phyloP scores from a whole-genome alignment of 2,113 vertebrate genomes.

The Speoplatyrhinus poulsoni region DNA sequence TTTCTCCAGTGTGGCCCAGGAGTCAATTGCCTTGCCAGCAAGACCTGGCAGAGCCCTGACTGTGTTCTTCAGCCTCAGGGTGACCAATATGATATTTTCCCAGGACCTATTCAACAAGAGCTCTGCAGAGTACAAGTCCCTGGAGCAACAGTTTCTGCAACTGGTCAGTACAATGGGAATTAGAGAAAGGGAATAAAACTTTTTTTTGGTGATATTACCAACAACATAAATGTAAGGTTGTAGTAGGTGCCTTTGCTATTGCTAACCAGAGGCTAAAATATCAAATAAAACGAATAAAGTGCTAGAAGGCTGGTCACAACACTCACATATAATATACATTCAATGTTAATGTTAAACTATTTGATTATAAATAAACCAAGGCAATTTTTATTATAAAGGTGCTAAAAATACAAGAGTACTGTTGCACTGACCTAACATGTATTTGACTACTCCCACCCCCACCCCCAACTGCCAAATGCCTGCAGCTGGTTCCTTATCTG shows the following conservation, averaged over 20 bases:
- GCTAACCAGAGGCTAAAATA: not conserved
- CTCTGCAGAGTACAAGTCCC: constrained; percentile 88
- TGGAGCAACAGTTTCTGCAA: constrained; percentile 90
- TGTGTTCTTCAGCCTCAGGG: constrained; percentile 95
- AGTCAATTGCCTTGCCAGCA: constrained; percentile 51
- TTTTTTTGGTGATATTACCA: no score
- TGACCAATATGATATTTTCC: constrained; percentile 97
- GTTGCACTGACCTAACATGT: not conserved
- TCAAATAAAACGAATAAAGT: not conserved
- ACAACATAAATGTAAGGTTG: no score
- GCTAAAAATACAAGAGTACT: not conserved
- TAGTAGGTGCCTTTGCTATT: no score
- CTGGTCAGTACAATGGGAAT: constrained; percentile 80
- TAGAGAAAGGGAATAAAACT: not conserved
- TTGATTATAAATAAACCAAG: no score
- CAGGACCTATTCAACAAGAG: constrained; percentile 94
- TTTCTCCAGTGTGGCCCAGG: constrained; percentile 53
- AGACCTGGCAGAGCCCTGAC: constrained; percentile 77
- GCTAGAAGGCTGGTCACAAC: no score
- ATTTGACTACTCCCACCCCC: not conserved
- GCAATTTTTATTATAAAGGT: no score
- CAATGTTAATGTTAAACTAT: no score
- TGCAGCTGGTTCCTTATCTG: constrained; percentile 90
- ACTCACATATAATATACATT: no score
- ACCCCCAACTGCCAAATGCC: no score